phyloP scores from a whole-genome alignment of 2,888 invertebrate genomes.

The Serrognathus titanus region DNA sequence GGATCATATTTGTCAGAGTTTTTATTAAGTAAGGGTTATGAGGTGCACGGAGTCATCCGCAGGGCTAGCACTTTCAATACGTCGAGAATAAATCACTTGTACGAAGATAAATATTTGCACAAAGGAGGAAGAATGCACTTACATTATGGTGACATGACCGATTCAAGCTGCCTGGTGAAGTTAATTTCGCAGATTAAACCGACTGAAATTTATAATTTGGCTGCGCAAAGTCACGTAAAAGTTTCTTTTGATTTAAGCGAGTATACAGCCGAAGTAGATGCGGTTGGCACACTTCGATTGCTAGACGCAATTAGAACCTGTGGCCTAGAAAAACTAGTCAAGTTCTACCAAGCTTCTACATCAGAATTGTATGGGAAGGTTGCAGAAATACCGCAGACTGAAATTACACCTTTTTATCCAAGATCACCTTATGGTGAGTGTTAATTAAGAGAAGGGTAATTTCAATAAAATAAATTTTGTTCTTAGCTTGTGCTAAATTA shows the following conservation, averaged over 20 bases:
- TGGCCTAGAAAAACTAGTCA: constrained; percentile 73
- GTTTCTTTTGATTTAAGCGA: constrained; percentile 94
- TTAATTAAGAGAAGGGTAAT: neutral
- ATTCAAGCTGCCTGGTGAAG: constrained; percentile 91
- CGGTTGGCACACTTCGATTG: constrained; percentile 86
- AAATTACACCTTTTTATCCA: constrained; percentile 94
- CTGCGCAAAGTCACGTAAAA: constrained; percentile 98
- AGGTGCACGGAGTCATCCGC: constrained; percentile 93
- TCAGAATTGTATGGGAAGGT: constrained; percentile 95
- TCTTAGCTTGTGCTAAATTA: constrained; percentile 87
- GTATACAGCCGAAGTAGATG: constrained; percentile 98
- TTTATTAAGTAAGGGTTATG: constrained; percentile 85
- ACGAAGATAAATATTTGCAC: constrained; percentile 86
- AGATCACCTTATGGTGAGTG: constrained; percentile 89
- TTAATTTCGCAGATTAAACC: constrained; percentile 76
- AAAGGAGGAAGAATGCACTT: constrained; percentile 86
- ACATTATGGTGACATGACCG: constrained; percentile 98
- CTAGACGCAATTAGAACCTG: constrained; percentile 90
- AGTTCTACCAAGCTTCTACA: constrained; percentile 94
- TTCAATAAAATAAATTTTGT: constrained; percentile 5
- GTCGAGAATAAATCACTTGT: constrained; percentile 91
- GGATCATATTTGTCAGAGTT: constrained; percentile 97
- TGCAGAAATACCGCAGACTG: constrained; percentile 87
- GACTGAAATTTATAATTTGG: constrained; percentile 95
- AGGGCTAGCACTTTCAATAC: constrained; percentile 97